Evolutionary conservation across 2,797 vertebrate species (phyloP).

Genomic region (Pipistrellus pygmaeus): DNA sequence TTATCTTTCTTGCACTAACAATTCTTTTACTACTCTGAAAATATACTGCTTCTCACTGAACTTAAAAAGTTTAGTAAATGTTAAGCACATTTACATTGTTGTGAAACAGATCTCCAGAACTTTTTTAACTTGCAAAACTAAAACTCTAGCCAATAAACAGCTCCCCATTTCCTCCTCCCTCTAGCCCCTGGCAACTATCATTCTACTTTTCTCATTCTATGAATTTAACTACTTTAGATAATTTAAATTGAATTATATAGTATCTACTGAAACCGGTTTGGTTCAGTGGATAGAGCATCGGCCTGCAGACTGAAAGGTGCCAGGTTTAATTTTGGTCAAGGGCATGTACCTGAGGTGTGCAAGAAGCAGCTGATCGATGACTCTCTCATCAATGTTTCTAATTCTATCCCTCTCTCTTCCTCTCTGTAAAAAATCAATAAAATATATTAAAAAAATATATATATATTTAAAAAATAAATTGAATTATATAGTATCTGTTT

Average conservation of each 20-base stretch:
- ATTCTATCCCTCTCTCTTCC: too few species aligned
- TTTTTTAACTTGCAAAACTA: conserved; percentile 18
- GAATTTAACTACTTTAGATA: neutral
- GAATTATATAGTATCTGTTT: neutral
- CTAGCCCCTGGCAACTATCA: neutral
- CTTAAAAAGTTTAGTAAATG: neutral
- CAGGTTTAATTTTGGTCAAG: too few species aligned
- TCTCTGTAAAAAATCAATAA: too few species aligned
- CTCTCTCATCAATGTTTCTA: too few species aligned
- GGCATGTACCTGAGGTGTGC: too few species aligned
- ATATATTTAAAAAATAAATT: neutral
- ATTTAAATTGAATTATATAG: neutral
- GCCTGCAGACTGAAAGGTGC: too few species aligned
- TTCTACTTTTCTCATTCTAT: neutral
- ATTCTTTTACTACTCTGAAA: neutral
- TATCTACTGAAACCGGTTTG: neutral
- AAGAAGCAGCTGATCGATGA: too few species aligned
- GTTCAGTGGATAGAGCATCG: too few species aligned
- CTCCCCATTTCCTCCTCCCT: neutral
- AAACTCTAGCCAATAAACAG: neutral
- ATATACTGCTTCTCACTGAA: neutral
- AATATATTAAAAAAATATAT: too few species aligned
- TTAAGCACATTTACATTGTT: conserved; percentile 14
- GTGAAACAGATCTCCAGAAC: neutral
- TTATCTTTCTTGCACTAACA: neutral